These are phyloP conservation scores for Drosophila mettleri DNA, from an alignment of 2,888 invertebrate genomes.

Conservation along the genomic window DNA sequence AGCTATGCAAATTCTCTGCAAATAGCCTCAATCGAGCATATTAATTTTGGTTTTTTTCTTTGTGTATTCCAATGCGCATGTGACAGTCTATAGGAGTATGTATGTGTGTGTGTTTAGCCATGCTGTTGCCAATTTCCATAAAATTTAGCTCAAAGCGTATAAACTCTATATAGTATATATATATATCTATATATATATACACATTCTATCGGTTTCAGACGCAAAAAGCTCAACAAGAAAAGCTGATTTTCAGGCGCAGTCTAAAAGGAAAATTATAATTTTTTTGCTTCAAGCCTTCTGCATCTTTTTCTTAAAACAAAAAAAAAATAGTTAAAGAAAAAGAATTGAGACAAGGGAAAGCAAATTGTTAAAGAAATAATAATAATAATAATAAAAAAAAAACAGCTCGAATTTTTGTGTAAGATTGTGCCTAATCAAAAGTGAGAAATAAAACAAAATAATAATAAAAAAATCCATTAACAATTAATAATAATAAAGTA, in stretches of 20 bases:
- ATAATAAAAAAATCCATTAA: conserved; percentile 21
- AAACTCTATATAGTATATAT: background rate
- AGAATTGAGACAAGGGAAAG: conserved; percentile 29
- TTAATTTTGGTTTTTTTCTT: conserved; percentile 4
- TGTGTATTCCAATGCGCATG: conserved; percentile 13
- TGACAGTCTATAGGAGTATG: background rate
- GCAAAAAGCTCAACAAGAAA: conserved; percentile 46
- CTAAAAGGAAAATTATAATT: conserved; percentile 6
- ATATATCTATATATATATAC: conserved; percentile 10
- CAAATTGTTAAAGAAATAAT: conserved; percentile 11
- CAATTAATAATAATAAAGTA: conserved; percentile 10
- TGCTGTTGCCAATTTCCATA: conserved; percentile 47
- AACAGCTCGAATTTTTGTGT: conserved; percentile 63
- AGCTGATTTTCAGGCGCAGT: conserved; percentile 55
- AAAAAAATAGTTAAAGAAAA: background rate
- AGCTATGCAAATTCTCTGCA: conserved; percentile 21
- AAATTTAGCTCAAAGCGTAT: conserved; percentile 71
- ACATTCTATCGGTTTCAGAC: conserved; percentile 78
- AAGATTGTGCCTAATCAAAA: conserved; percentile 64
- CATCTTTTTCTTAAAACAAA: background rate
- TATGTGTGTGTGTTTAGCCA: conserved; percentile 15
- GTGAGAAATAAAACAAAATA: conserved; percentile 49
- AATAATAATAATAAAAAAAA: conserved; percentile 2
- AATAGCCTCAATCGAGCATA: conserved; percentile 27
- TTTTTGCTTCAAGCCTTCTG: conserved; percentile 20